phyloP scores from a whole-genome alignment of 2,113 vertebrate species.

The Catharus bicknelli region DNA sequence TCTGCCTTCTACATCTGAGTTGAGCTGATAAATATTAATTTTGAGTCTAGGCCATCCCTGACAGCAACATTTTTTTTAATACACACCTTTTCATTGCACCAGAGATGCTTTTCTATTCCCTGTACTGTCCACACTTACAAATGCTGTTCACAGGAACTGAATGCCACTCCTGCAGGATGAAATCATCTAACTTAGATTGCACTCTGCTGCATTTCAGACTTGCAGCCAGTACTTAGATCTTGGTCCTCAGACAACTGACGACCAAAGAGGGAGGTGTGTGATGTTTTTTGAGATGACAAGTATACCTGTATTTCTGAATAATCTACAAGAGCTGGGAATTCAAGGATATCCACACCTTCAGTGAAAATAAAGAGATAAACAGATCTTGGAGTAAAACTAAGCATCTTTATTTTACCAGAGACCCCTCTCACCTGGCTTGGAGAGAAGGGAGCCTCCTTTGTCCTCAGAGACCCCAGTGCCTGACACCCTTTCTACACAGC shows the following conservation, averaged over 20 bases:
- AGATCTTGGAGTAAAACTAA: neutral
- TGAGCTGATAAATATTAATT: neutral
- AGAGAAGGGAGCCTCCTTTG: neutral
- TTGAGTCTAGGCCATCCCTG: neutral
- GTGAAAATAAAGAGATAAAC: neutral
- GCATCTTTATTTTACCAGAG: neutral
- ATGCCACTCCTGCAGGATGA: neutral
- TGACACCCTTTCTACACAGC: neutral
- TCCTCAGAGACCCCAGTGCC: neutral
- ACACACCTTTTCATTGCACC: neutral
- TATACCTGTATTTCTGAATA: neutral
- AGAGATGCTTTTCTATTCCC: neutral
- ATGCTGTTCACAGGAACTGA: neutral
- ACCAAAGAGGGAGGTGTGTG: fast-evolving
- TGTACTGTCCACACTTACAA: neutral
- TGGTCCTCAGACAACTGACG: neutral
- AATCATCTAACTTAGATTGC: neutral
- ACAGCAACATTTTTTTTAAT: neutral
- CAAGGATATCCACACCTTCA: neutral
- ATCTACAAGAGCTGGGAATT: neutral
- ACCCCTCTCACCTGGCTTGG: neutral
- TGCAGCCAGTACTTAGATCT: neutral
- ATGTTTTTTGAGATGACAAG: neutral
- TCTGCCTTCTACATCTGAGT: neutral
- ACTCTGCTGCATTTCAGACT: neutral